Evolutionary conservation across 2,797 vertebrate species (phyloP), one percentile per base, ranked within the genome.

Genomic region (Myripristis jacobus): DNA sequence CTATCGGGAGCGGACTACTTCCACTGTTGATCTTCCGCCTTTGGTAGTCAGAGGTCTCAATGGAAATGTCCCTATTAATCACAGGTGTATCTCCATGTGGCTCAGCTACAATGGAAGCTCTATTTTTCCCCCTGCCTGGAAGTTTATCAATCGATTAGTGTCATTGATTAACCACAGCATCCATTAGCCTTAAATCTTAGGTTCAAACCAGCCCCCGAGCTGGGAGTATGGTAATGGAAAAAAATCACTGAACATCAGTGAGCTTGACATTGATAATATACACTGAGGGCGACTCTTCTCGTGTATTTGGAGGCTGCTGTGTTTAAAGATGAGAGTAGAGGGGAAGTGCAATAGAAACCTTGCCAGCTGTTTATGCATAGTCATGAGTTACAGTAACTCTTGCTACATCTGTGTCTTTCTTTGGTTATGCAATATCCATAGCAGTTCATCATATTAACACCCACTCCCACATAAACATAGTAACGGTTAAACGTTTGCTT

Each of bases 91-190:
- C 9, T 0, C 19, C 22, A 13, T 6, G 1, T 58, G 43, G 58
- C 18, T 76, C 36, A 24, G 41, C 41, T 50, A n/a, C 48, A 36
- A 66, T 25, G 51, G 38, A 54, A 63, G 24, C 3, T 3, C 7
- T 1, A 8, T 51, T 53, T 53, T 27, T n/a, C 19, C 31, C 38
- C 22, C 48, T 27, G 13, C n/a, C 52, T 44, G 55, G 64, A 71
- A 57, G 78, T 80, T 73, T 63, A 80, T 82, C 29, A 72, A 65
- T 78, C 0, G 52, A 63, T 79, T 75, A 44, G 22, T 44, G 27
- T 60, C 67, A 87, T 65, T 79, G 82, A 87, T 85, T 84, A 70
- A 81, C 59, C 18, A 9, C n/a, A 43, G 44, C 44, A 0, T 46
- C 38, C 13, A 46, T 60, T 44, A 46, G 25, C 24, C 9, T 56